A percentile compares a stretch with the other conserved stretches of the same genome.
Conservation (phyloP, 2,888 invertebrate species). For the Diaprepes abbreviatus region DNA sequence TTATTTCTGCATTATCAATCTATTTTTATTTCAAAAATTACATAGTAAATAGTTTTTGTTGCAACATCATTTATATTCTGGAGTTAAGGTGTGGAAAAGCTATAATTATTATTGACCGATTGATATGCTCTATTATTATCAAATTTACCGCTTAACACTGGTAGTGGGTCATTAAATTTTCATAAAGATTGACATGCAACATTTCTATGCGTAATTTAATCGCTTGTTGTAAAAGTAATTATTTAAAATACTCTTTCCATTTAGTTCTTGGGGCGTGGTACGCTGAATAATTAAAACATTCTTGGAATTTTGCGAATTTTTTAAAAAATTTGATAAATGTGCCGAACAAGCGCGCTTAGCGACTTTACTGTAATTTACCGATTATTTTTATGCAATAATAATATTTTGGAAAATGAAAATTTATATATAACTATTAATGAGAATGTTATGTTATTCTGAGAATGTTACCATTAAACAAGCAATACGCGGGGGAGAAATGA, state of each 20-base stretch:
- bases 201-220: slow-evolving; percentile 15
- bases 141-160: slow-evolving; percentile 21
- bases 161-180: slow-evolving; percentile 21
- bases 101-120: slow-evolving; percentile 14
- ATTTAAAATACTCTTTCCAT: slow-evolving; percentile 26
- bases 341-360: slow-evolving; percentile 36
- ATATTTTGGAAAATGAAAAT: slow-evolving; percentile 36
- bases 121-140: slow-evolving; percentile 21
- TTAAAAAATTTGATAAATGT: slow-evolving; percentile 43
- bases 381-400: slow-evolving; percentile 36
- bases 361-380: slow-evolving; percentile 24
- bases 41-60: not conserved
- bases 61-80: not conserved
- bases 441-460: too few relatives aligned
- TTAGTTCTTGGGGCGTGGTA: slow-evolving; percentile 27
- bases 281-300: slow-evolving; percentile 34
- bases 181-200: slow-evolving; percentile 20
- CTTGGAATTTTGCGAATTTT: slow-evolving; percentile 41
- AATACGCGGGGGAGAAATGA: too few relatives aligned
- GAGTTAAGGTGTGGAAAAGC: not conserved
- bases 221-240: slow-evolving; percentile 5
- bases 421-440: too few relatives aligned
- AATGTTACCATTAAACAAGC: too few relatives aligned
- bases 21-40: too few relatives aligned
- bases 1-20: too few relatives aligned